Evolutionary conservation across 2,888 invertebrate species (phyloP).

Genomic region (Acrocera orbiculus): DNA sequence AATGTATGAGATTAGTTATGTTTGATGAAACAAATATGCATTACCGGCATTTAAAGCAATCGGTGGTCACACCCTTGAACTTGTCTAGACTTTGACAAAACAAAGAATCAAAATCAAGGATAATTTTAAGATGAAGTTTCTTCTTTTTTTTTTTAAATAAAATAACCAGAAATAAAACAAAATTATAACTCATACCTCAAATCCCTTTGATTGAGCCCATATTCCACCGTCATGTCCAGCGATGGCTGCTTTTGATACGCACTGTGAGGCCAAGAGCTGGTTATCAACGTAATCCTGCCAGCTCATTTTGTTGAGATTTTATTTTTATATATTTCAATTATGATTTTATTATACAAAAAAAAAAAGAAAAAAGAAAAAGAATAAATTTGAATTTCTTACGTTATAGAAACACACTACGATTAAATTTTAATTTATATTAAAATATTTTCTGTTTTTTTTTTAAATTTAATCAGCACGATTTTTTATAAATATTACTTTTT

Average conservation of each 20-base stretch:
- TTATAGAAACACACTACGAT: no score
- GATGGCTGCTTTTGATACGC: constrained; percentile 88
- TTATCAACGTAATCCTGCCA: constrained; percentile 98
- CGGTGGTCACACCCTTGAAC: constrained; percentile 31
- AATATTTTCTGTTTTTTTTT: no score
- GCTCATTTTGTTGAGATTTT: constrained; percentile 52
- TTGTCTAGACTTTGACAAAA: constrained; percentile 14
- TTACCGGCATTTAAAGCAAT: constrained; percentile 13
- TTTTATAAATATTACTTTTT: no score
- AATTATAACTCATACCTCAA: constrained; percentile 74
- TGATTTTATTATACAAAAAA: no score
- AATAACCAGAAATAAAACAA: no score
- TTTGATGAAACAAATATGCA: constrained; percentile 9
- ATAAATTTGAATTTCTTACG: no score
- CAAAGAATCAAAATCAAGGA: background rate
- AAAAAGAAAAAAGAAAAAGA: no score
- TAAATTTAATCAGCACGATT: no score
- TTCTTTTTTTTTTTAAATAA: background rate
- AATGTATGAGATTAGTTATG: constrained; percentile 8
- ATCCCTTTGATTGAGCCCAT: constrained; percentile 86
- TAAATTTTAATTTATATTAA: no score
- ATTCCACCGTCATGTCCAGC: constrained; percentile 89
- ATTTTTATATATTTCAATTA: constrained; percentile 3
- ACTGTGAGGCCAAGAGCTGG: constrained; percentile 87
- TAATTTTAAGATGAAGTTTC: constrained; percentile 4